phyloP scores from a whole-genome alignment of 2,113 vertebrate species.

The Vidua macroura region DNA sequence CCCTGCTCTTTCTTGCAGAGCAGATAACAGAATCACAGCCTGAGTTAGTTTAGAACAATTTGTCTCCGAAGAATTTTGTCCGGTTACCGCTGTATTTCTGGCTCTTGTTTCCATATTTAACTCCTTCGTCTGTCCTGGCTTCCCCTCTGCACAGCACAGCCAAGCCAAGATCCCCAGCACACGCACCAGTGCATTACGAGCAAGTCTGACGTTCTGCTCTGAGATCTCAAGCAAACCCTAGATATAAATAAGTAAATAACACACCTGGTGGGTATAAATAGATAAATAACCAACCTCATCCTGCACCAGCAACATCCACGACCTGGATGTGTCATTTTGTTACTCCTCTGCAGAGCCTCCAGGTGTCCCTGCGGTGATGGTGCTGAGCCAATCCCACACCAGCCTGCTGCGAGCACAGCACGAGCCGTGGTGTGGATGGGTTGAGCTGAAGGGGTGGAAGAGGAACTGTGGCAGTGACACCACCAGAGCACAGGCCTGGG shows the following conservation, averaged over 20 bases:
- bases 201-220: rapidly evolving
- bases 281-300: neutral
- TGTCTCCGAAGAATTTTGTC: constrained; percentile 58
- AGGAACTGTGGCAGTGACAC: neutral
- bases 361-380: neutral
- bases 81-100: neutral
- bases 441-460: neutral
- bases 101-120: constrained; percentile 46
- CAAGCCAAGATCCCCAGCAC: neutral
- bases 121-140: constrained; percentile 2
- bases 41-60: constrained; percentile 52
- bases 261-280: neutral
- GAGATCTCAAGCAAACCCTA: neutral
- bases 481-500: neutral
- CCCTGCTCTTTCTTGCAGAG: constrained; percentile 26
- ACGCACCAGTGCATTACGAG: neutral
- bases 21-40: constrained; percentile 42
- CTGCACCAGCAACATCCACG: neutral
- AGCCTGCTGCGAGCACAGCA: neutral
- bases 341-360: neutral
- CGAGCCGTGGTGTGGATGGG: rapidly evolving
- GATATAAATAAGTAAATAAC: neutral
- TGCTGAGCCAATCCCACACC: neutral
- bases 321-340: neutral
- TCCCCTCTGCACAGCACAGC: neutral